These are phyloP conservation scores for Adela reaumurella DNA, from an alignment of 2,888 invertebrate species.

Conservation along the genomic window DNA sequence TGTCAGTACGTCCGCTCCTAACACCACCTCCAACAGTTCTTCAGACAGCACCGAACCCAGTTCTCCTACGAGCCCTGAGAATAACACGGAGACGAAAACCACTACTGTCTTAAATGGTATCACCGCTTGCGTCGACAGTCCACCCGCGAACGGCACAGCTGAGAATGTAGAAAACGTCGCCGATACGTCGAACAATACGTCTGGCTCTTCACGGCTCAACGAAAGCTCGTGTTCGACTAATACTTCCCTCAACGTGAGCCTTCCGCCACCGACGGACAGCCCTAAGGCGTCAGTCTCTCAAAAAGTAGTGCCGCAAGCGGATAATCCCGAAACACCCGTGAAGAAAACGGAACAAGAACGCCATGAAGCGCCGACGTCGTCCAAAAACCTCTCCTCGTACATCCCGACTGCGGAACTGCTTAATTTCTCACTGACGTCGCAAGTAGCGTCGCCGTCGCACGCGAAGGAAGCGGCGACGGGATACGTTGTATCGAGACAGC, in stretches of 20 bases:
- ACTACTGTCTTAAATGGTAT: constrained; percentile 17
- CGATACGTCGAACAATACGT: constrained; percentile 26
- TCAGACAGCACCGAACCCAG: constrained; percentile 70
- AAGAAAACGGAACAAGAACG: not conserved
- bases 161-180: constrained; percentile 7
- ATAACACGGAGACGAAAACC: constrained; percentile 27
- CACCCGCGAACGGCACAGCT: constrained; percentile 22
- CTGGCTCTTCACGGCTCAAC: constrained; percentile 38
- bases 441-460: constrained; percentile 40
- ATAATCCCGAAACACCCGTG: not conserved
- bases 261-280: constrained; percentile 39
- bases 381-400: constrained; percentile 23
- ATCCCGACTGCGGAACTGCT: constrained; percentile 32
- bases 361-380: constrained; percentile 33
- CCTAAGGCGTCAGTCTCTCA: constrained; percentile 18
- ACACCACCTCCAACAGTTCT: constrained; percentile 68
- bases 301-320: not conserved
- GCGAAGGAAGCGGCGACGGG: constrained; percentile 22
- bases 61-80: constrained; percentile 64
- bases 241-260: constrained; percentile 38
- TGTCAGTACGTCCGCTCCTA: constrained; percentile 65
- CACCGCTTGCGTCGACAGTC: not conserved
- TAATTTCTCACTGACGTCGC: constrained; percentile 35
- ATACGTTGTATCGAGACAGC: constrained; percentile 20
- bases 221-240: constrained; percentile 48